A percentile compares a stretch with the other conserved stretches of the same genome.
These are phyloP conservation scores for Barypeithes pellucidus DNA, from an alignment of 2,888 invertebrate genomes.

Conservation along the genomic window DNA sequence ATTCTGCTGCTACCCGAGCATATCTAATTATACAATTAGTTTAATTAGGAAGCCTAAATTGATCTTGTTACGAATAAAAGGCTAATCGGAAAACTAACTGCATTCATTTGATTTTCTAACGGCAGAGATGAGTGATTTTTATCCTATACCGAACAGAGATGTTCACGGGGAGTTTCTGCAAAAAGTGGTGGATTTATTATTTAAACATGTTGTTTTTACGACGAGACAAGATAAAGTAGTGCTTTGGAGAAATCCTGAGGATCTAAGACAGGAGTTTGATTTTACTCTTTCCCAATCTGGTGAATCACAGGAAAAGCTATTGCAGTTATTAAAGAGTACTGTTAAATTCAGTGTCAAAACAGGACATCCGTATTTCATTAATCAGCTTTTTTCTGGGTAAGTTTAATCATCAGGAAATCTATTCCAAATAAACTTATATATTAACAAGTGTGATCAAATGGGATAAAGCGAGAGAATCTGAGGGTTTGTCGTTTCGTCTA, in stretches of 20 bases:
- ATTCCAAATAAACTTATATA: too few species aligned
- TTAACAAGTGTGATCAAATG: too few species aligned
- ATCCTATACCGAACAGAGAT: constrained; percentile 65
- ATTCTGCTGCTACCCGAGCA: constrained; percentile 40
- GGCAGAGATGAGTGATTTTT: constrained; percentile 62
- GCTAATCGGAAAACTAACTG: constrained; percentile 13
- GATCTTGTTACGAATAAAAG: constrained; percentile 41
- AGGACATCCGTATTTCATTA: constrained; percentile 74
- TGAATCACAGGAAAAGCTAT: constrained; percentile 68
- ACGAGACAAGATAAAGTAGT: constrained; percentile 70
- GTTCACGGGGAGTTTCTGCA: constrained; percentile 69
- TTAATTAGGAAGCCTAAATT: constrained; percentile 50
- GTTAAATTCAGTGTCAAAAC: constrained; percentile 75
- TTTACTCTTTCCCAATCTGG: constrained; percentile 68
- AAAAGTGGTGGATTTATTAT: constrained; percentile 67
- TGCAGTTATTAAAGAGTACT: constrained; percentile 70
- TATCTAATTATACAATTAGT: constrained; percentile 48
- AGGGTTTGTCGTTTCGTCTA: too few species aligned
- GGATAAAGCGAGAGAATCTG: too few species aligned
- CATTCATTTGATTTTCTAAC: constrained; percentile 9
- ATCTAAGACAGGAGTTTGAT: constrained; percentile 69
- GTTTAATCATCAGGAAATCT: constrained; percentile 39
- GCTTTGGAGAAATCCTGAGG: constrained; percentile 72
- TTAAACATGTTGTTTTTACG: constrained; percentile 70
- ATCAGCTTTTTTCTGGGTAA: constrained; percentile 75